Evolutionary conservation across 1,140 invertebrate genomes (phyloP).

Genomic region (Drosophila melanogaster): Release_6_plus_ISO1_MT NT_033777.3:4339501-4340000

Average conservation of each 20-base stretch:
- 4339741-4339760: conserved; percentile 31
- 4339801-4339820: conserved; percentile 47
- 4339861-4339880: conserved; percentile 52
- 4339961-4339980: conserved; percentile 16
- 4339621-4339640: conserved; percentile 53
- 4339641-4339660: conserved; percentile 6
- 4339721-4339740: conserved; percentile 25
- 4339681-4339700: not conserved
- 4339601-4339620: conserved; percentile 68
- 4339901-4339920: conserved; percentile 56
- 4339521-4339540: conserved; percentile 56
- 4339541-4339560: conserved; percentile 31
- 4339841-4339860: conserved; percentile 31
- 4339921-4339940: conserved; percentile 37
- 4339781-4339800: conserved; percentile 34
- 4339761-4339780: conserved; percentile 32
- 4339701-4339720: conserved; percentile 30
- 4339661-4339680: not conserved
- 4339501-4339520: conserved; percentile 32
- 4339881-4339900: conserved; percentile 69
- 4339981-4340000: conserved; percentile 52
- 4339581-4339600: conserved; percentile 64
- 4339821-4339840: conserved; percentile 33
- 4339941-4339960: conserved; percentile 5
- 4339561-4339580: conserved; percentile 46